A percentile compares a stretch with the other conserved stretches of the same genome.
These are phyloP conservation scores for Aporrectodea caliginosa DNA, from an alignment of 1,140 invertebrate species.

Conservation along the genomic window DNA sequence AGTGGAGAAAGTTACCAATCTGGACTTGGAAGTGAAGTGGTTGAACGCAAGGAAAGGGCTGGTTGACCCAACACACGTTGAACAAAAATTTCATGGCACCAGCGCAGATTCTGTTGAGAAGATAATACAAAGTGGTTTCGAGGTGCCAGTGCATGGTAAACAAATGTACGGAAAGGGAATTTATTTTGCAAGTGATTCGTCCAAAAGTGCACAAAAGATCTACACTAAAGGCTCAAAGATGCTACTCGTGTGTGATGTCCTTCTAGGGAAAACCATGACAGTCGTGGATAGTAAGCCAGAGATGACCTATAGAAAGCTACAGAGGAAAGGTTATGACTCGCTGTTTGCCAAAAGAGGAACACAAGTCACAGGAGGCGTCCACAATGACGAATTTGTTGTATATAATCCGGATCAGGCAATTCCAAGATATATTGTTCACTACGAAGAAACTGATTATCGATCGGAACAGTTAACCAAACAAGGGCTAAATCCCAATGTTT, in stretches of 20 bases:
- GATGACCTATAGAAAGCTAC: not conserved
- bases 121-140: slow-evolving; percentile 1
- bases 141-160: not conserved
- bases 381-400: slow-evolving; percentile 20
- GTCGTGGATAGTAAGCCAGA: not conserved
- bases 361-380: not conserved
- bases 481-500: not conserved
- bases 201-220: slow-evolving; percentile 17
- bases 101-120: not conserved
- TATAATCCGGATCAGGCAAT: slow-evolving; percentile 6
- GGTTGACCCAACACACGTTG: not conserved
- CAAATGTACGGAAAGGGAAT: slow-evolving; percentile 17
- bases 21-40: not conserved
- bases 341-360: slow-evolving; percentile 8
- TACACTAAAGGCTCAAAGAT: slow-evolving; percentile 21
- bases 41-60: not conserved
- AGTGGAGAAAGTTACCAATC: slow-evolving; percentile 10
- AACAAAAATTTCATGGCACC: slow-evolving; percentile 17
- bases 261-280: slow-evolving; percentile 17
- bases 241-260: slow-evolving; percentile 20
- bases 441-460: not conserved
- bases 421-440: slow-evolving; percentile 5
- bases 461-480: not conserved
- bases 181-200: slow-evolving; percentile 20
- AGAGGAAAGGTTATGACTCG: not conserved